These are phyloP conservation scores for Odobenus rosmarus DNA, from an alignment of 2,113 vertebrate species.

Conservation along the genomic window DNA sequence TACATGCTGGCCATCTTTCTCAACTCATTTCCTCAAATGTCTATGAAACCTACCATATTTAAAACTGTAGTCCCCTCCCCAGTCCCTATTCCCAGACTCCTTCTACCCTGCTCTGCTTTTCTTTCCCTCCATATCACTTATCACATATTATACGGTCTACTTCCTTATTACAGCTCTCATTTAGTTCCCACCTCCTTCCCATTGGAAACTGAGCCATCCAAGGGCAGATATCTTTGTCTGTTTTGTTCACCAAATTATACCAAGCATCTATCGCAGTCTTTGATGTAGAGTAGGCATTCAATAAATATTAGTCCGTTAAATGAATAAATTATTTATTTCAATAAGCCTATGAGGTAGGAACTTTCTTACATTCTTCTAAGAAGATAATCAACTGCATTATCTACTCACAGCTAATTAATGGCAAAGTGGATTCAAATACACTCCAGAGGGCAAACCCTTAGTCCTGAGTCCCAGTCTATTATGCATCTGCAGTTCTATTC, in stretches of 20 bases:
- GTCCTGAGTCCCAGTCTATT: not conserved
- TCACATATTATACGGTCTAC: not conserved
- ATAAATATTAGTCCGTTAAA: not conserved
- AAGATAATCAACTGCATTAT: not conserved
- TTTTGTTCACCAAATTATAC: not conserved
- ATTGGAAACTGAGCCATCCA: not conserved
- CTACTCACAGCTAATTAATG: not conserved
- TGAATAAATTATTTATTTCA: slow-evolving; percentile 27
- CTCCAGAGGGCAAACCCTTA: not conserved
- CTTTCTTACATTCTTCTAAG: not conserved
- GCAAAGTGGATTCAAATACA: not conserved
- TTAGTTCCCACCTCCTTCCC: not conserved
- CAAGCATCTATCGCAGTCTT: not conserved
- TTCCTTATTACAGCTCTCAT: not conserved
- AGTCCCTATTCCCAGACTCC: not conserved
- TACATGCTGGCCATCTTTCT: not conserved
- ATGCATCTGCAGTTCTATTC: not conserved
- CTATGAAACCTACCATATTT: not conserved
- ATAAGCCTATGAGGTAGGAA: not conserved
- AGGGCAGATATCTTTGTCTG: not conserved
- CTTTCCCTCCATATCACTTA: not conserved
- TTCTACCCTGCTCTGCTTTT: not conserved
- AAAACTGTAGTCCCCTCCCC: not conserved
- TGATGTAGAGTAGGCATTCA: not conserved
- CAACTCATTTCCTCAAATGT: not conserved